Percentiles rank a stretch among this genome's conserved stretches.
Conservation (phyloP, 35 echinoderm and acorn worm genomes). For the Lytechinus variegatus region DNA sequence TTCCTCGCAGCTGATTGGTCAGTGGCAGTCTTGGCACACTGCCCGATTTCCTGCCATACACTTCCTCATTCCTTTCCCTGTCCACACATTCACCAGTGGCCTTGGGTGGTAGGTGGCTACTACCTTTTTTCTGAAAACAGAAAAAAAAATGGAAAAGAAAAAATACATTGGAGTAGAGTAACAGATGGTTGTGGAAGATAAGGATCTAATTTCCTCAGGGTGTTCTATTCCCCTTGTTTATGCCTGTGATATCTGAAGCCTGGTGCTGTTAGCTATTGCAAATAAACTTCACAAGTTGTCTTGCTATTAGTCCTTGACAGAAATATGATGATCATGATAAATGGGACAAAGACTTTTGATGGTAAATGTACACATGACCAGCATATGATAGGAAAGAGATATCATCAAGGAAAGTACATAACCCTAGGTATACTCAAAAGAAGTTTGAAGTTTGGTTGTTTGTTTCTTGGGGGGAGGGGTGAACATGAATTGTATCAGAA, state of each 20-base stretch:
- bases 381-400: background rate
- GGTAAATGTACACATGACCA: background rate
- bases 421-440: background rate
- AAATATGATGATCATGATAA: background rate
- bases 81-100: background rate
- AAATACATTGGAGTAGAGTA: background rate
- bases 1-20: background rate
- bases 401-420: background rate
- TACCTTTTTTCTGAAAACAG: background rate
- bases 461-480: no score
- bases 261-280: background rate
- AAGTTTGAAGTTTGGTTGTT: background rate
- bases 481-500: no score
- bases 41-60: background rate
- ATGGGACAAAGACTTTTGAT: background rate
- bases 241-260: background rate
- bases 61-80: background rate
- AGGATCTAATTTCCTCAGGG: background rate
- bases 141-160: background rate
- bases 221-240: background rate
- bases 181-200: background rate
- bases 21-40: conserved; percentile 6
- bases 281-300: background rate
- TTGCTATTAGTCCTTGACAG: background rate
- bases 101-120: background rate